A percentile compares a stretch with the other conserved stretches of the same genome.
Evolutionary conservation across 2,113 vertebrate genomes (phyloP).

Genomic region (Seriola quinqueradiata): DNA sequence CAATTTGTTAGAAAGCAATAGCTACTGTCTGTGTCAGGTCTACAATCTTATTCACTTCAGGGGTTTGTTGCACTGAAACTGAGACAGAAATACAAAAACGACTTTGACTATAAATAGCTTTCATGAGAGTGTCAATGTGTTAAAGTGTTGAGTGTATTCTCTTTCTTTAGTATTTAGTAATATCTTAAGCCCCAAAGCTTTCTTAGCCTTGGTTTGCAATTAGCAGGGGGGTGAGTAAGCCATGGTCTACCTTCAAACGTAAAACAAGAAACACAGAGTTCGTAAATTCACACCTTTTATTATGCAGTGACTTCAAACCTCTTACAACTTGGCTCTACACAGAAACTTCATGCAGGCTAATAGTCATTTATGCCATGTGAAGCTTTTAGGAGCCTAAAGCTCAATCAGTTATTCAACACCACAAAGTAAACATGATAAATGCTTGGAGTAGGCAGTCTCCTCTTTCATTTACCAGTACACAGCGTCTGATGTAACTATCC

Average conservation of each 20-base stretch:
- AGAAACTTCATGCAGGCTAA: slow-evolving; percentile 5
- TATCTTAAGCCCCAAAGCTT: not conserved
- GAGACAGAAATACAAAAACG: slow-evolving; percentile 13
- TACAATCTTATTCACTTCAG: slow-evolving; percentile 37
- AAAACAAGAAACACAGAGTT: not conserved
- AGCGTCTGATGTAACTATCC: slow-evolving; percentile 47
- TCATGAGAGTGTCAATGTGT: slow-evolving; percentile 11
- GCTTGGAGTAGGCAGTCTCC: slow-evolving; percentile 15
- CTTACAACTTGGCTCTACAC: not conserved
- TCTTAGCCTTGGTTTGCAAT: not conserved
- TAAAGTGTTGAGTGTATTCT: not conserved
- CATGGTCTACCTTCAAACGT: slow-evolving; percentile 4
- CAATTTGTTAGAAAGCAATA: slow-evolving; percentile 47
- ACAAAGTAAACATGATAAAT: slow-evolving; percentile 47
- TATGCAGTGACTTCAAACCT: not conserved
- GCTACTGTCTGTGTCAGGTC: slow-evolving; percentile 17
- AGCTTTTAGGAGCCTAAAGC: slow-evolving; percentile 26
- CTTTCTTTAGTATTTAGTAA: slow-evolving; percentile 18
- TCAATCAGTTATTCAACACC: slow-evolving; percentile 33
- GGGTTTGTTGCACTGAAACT: slow-evolving; percentile 41
- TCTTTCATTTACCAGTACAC: slow-evolving; percentile 40
- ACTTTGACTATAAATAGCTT: slow-evolving; percentile 19
- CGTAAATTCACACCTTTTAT: not conserved
- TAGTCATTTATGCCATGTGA: slow-evolving; percentile 26
- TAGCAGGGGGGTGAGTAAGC: not conserved